phyloP scores from a whole-genome alignment of 2,888 invertebrate species.

The Erebia epiphron region DNA sequence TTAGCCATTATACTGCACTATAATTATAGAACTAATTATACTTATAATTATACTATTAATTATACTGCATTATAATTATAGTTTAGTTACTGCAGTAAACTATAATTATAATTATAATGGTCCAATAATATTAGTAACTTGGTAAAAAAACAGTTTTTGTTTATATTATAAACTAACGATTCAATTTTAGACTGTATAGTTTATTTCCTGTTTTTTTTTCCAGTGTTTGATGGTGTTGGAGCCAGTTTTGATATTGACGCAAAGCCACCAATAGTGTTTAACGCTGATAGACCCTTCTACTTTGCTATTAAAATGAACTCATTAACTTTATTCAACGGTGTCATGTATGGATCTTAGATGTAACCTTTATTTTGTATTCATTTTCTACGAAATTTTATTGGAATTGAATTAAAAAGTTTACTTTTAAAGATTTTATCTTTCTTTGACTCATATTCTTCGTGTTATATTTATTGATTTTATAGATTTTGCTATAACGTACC shows the following conservation, averaged over 20 bases:
- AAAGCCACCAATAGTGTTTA: slow-evolving; percentile 33
- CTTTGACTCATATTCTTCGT: background rate
- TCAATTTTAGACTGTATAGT: no score
- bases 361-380: background rate
- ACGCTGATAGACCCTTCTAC: slow-evolving; percentile 46
- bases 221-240: background rate
- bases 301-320: slow-evolving; percentile 41
- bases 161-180: no score
- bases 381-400: background rate
- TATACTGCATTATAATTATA: no score
- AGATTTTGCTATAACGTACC: no score
- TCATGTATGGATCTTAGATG: slow-evolving; percentile 27
- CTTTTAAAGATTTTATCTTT: background rate
- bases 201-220: slow-evolving; percentile 8
- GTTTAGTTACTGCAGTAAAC: no score
- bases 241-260: background rate
- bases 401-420: background rate
- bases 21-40: no score
- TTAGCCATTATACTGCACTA: no score
- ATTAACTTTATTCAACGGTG: slow-evolving; percentile 42
- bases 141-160: no score
- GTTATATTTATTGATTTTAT: no score
- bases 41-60: no score
- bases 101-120: no score
- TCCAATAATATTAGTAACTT: no score